Evolutionary conservation across 2,888 invertebrate genomes (phyloP).

Genomic region (Nineta flava): DNA sequence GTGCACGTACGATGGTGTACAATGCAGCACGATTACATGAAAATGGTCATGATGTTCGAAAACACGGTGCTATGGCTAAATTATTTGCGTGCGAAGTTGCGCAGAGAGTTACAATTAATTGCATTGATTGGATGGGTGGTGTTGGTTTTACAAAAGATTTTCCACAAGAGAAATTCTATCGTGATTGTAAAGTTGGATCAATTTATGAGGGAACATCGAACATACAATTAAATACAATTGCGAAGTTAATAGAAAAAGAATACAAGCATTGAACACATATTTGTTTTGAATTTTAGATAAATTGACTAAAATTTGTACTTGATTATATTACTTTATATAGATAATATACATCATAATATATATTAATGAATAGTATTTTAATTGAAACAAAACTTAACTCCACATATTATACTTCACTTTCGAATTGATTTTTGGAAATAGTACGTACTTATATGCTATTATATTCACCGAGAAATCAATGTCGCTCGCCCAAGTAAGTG

Average conservation of each 20-base stretch:
- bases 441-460: too few species aligned
- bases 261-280: conserved; percentile 21
- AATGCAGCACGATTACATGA: conserved; percentile 89
- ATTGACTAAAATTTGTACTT: too few species aligned
- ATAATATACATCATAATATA: too few species aligned
- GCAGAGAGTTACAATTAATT: conserved; percentile 72
- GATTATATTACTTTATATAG: too few species aligned
- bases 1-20: conserved; percentile 78
- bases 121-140: conserved; percentile 96
- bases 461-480: too few species aligned
- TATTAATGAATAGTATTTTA: too few species aligned
- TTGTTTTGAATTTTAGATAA: too few species aligned
- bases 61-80: conserved; percentile 96
- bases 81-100: conserved; percentile 76
- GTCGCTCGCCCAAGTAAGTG: too few species aligned
- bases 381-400: too few species aligned
- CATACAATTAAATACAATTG: conserved; percentile 92
- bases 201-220: conserved; percentile 97
- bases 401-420: too few species aligned
- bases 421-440: too few species aligned
- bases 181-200: conserved; percentile 91
- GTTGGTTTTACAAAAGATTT: conserved; percentile 93
- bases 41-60: conserved; percentile 64
- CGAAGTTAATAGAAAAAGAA: conserved; percentile 67
- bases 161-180: conserved; percentile 89